Base-by-base conservation (phyloP, 2,888 invertebrate genomes). In the Dioctria rufipes region DNA sequence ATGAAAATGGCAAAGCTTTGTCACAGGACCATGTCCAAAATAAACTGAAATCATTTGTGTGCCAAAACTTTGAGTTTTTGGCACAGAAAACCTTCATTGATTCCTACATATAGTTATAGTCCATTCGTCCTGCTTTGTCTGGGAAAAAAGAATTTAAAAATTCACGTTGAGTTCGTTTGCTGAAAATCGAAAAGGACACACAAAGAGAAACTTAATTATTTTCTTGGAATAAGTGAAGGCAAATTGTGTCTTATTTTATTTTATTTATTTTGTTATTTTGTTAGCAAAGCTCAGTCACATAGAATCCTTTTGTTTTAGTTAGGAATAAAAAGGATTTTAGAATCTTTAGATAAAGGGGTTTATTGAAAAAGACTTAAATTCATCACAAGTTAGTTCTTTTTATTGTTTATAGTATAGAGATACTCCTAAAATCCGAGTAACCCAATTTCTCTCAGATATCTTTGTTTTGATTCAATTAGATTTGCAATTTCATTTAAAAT, bases 41-140 rank as follows among this genome's bases (percentile, higher is more conserved):
- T 58, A 73, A 73, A 73, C 73, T 73, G 43, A 58, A 42, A 73
- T 8, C 58, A 39, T 58, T 60, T 73, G 42, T 73, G 58, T 73
- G 73, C 73, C 58, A 73, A 61, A 37, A 60, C 42, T 73, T 13
- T 25, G n/a, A 8, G 13, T 58, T 40, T 73, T 73, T 73, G 73
- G 73, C 73, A 73, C 25, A 73, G 58, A 73, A 58, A 69, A 58
- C 54, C 25, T 60, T 58, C 60, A 60, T 73, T 69, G 73, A 73
- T 73, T 73, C 58, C n/a, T n/a, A n/a, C n/a, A n/a, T n/a, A n/a
- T n/a, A n/a, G n/a, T n/a, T n/a, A n/a, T n/a, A n/a, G n/a, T n/a
- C n/a, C n/a, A n/a, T n/a, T n/a, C n/a, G n/a, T n/a, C n/a, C 43
- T 13, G 39, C 58, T 39, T 54, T 69, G 51, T 69, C 51, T 51